Conservation (phyloP, 2,113 vertebrate genomes). For the Cervus canadensis region DNA sequence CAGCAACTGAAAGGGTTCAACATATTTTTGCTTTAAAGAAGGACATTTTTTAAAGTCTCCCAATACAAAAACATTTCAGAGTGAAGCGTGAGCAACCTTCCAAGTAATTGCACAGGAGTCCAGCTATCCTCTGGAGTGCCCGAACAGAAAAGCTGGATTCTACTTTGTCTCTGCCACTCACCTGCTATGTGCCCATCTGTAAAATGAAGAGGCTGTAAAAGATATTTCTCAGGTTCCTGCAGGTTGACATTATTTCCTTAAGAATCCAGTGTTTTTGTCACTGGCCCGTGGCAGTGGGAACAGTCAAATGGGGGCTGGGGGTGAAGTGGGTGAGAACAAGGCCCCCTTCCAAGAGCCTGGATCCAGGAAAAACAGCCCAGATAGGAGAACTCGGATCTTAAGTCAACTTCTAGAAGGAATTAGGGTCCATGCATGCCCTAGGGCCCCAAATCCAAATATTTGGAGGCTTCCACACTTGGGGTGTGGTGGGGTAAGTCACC, state of each 20-base stretch:
- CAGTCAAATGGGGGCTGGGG: neutral
- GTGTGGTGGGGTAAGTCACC: conserved; percentile 29
- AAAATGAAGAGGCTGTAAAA: neutral
- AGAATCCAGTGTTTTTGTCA: neutral
- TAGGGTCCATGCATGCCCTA: neutral
- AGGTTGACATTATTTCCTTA: neutral
- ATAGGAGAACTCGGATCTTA: neutral
- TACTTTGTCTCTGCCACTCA: neutral
- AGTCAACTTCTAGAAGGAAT: conserved; percentile 1
- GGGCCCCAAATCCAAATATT: neutral
- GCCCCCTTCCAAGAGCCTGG: neutral
- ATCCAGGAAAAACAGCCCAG: neutral
- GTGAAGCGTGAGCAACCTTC: neutral
- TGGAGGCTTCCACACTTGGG: conserved; percentile 5
- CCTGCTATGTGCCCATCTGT: neutral
- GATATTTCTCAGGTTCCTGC: neutral
- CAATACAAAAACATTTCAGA: neutral
- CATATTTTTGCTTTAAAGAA: neutral
- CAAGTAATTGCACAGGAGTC: too few relatives aligned
- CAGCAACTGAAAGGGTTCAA: neutral
- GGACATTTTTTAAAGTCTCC: neutral
- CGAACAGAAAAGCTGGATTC: neutral
- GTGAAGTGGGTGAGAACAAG: neutral
- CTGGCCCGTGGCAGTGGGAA: neutral
- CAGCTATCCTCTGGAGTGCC: neutral